A percentile compares a stretch with the other conserved stretches of the same genome.
phyloP scores from a whole-genome alignment of 2,888 invertebrate genomes.

The Syritta pipiens region DNA sequence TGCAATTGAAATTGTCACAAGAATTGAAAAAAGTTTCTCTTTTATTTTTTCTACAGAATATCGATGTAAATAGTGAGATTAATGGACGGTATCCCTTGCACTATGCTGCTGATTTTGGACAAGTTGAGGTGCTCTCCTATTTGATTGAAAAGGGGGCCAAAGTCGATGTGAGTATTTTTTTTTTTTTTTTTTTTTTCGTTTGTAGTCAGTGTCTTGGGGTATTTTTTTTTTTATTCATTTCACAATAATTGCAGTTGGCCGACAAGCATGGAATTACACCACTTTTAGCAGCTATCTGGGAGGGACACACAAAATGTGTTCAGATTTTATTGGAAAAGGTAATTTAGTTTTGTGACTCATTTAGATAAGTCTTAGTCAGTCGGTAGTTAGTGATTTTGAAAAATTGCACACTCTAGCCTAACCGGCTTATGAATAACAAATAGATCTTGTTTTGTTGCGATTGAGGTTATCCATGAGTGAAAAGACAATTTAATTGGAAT shows the following conservation, averaged over 20 bases:
- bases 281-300: conserved; percentile 96
- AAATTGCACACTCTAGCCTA: no score
- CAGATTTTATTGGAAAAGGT: conserved; percentile 92
- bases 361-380: no score
- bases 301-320: conserved; percentile 95
- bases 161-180: conserved; percentile 91
- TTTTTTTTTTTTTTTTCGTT: conserved; percentile 9
- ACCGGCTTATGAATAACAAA: no score
- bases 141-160: conserved; percentile 93
- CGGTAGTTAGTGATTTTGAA: no score
- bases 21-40: neutral
- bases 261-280: conserved; percentile 98
- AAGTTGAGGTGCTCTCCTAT: conserved; percentile 92
- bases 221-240: conserved; percentile 11
- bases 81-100: conserved; percentile 94
- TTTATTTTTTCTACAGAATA: conserved; percentile 81
- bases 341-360: conserved; percentile 75
- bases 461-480: no score
- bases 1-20: neutral
- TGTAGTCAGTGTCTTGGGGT: neutral
- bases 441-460: no score
- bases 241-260: conserved; percentile 84
- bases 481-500: neutral
- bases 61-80: conserved; percentile 92
- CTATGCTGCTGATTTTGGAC: conserved; percentile 98